Evolutionary conservation across 2,797 vertebrate species (phyloP).

Genomic region (Sebastes taczanowskii): DNA sequence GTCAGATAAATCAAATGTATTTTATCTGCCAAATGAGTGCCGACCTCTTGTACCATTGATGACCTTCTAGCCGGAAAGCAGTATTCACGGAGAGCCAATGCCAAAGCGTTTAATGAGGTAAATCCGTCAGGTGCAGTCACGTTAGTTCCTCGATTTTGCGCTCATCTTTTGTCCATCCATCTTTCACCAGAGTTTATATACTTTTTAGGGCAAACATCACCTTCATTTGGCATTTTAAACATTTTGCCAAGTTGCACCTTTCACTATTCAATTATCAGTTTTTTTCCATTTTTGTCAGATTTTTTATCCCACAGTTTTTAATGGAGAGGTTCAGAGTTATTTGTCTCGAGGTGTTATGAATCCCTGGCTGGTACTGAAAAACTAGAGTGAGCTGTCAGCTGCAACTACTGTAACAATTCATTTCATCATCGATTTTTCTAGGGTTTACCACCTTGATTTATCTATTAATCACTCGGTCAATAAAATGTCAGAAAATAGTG

Average conservation of each 20-base stretch:
- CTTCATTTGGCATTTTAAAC: neutral
- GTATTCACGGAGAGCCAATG: neutral
- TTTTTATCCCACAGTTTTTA: neutral
- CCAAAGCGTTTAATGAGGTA: neutral
- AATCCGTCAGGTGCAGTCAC: neutral
- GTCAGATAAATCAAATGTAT: constrained; percentile 25
- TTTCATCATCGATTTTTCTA: neutral
- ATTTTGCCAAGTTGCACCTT: neutral
- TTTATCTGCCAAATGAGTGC: constrained; percentile 30
- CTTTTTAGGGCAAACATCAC: neutral
- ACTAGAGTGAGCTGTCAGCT: neutral
- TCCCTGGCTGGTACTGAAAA: neutral
- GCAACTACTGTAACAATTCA: too few species aligned
- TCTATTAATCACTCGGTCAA: neutral
- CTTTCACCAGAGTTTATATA: neutral
- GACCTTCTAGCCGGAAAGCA: constrained; percentile 16
- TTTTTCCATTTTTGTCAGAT: neutral
- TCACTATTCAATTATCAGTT: neutral
- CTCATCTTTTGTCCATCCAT: neutral
- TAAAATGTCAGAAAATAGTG: neutral
- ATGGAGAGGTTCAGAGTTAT: neutral
- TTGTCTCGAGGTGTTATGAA: neutral
- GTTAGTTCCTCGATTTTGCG: neutral
- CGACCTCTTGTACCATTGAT: neutral
- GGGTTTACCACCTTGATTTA: neutral